phyloP scores from a whole-genome alignment of 2,797 vertebrate species.

The Liasis olivaceus region DNA sequence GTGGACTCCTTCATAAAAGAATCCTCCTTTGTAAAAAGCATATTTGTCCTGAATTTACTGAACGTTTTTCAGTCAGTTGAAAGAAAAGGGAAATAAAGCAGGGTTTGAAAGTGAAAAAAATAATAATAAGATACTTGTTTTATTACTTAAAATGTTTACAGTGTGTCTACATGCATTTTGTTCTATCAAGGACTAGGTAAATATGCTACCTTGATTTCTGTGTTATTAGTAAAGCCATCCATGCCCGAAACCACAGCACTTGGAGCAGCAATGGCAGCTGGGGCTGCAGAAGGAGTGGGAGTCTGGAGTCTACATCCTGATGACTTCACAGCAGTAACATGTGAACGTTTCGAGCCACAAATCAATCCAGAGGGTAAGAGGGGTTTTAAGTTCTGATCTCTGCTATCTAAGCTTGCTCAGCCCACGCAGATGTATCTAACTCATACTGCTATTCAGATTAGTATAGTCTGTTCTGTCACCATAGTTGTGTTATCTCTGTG shows the following conservation, averaged over 20 bases:
- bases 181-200: background rate
- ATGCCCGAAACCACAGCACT: conserved; percentile 98
- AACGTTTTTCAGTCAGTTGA: background rate
- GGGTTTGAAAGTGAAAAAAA: background rate
- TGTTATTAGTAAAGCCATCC: conserved; percentile 88
- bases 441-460: background rate
- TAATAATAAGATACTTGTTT: background rate
- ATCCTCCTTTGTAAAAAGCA: background rate
- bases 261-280: conserved; percentile 96
- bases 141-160: background rate
- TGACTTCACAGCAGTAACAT: conserved; percentile 88
- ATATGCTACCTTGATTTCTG: conserved; percentile 31
- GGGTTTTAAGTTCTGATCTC: background rate
- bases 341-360: conserved; percentile 94
- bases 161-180: background rate
- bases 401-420: no score
- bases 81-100: background rate
- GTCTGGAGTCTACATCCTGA: conserved; percentile 92
- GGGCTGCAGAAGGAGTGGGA: conserved; percentile 92
- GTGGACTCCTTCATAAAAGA: background rate
- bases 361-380: conserved; percentile 89
- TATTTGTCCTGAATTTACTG: background rate
- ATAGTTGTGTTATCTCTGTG: background rate
- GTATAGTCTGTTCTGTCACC: background rate
- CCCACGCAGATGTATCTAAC: background rate